Base-by-base conservation (phyloP, 2,888 invertebrate genomes). In the Eulithis prunata region DNA sequence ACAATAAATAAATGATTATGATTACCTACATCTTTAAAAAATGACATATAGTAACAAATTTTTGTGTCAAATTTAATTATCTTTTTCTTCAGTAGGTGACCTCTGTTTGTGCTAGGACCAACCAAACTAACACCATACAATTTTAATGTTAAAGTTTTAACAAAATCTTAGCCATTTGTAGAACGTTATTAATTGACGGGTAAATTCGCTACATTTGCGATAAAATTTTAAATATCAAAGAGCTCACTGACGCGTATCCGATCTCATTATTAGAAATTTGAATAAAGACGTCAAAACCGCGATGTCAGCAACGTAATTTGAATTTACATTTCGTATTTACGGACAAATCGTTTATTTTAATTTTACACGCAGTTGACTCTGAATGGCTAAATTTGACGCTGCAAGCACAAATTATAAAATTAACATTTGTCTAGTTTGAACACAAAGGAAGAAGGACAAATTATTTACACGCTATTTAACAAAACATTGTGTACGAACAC, bases 271-370 rank as follows among this genome's bases (percentile, higher is more conserved):
- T 84, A 82, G 74, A 83, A 88, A 84, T 88, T 85, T 83, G 83
- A 85, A 92, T 91, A 88, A 86, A 91, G 91, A 90, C 83, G 82
- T 91, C 85, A 80, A 89, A 90, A 91, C 91, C 91, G 85, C 90
- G 86, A 78, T 82, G 80, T 83, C 80, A 83, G 83, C 77, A 43
- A 41, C 64, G 51, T 69, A 74, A 72, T 72, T 72, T 69, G 67
- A 72, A 71, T 80, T 77, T 76, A 70, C 82, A 84, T 87, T 87
- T 85, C 81, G 83, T 87, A 90, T 89, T 67, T 86, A 82, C 68
- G 81, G 85, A 85, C 71, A 74, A 80, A 87, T 84, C 91, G 89
- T 92, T 92, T 89, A 90, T 92, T 88, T 87, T 83, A 91, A 92
- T 93, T 92, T 86, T 79, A 82, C 90, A 91, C 91, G 89, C 92